Percentiles rank a stretch among this genome's conserved stretches.
These are phyloP conservation scores for Psylliodes chrysocephalus DNA, from an alignment of 2,888 invertebrate species.

Conservation along the genomic window DNA sequence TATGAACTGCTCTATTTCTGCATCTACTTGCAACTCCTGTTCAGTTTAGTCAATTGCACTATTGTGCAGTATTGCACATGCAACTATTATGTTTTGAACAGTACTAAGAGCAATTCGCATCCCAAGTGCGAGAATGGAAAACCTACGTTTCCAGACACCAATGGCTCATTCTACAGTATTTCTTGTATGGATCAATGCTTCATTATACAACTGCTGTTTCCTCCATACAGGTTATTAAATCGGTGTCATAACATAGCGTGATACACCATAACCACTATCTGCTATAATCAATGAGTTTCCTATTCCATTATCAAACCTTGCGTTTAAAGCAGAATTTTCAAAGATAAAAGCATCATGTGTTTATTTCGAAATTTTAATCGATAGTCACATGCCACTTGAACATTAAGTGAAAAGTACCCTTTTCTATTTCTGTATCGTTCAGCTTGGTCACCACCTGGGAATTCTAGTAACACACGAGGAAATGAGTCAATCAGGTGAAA, in stretches of 20 bases:
- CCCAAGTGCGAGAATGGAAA: conserved; percentile 41
- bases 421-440: too few species aligned
- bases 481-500: too few species aligned
- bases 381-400: too few species aligned
- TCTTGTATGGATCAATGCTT: conserved; percentile 42
- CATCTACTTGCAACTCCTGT: too few species aligned
- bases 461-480: too few species aligned
- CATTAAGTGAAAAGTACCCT: too few species aligned
- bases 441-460: too few species aligned
- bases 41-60: conserved; percentile 36
- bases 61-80: conserved; percentile 45
- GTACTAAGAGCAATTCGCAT: conserved; percentile 35
- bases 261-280: conserved; percentile 41
- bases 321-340: too few species aligned
- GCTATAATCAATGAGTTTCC: conserved; percentile 19
- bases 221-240: conserved; percentile 37
- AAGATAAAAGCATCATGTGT: too few species aligned
- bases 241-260: conserved; percentile 42
- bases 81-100: conserved; percentile 37
- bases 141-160: conserved; percentile 45
- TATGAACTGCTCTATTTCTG: too few species aligned
- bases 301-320: too few species aligned
- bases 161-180: conserved; percentile 40
- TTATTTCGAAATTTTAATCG: too few species aligned
- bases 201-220: conserved; percentile 45